Percentiles rank a stretch among this genome's conserved stretches.
Evolutionary conservation across 2,888 invertebrate genomes (phyloP).

Genomic region (Drosophila formosana): DNA sequence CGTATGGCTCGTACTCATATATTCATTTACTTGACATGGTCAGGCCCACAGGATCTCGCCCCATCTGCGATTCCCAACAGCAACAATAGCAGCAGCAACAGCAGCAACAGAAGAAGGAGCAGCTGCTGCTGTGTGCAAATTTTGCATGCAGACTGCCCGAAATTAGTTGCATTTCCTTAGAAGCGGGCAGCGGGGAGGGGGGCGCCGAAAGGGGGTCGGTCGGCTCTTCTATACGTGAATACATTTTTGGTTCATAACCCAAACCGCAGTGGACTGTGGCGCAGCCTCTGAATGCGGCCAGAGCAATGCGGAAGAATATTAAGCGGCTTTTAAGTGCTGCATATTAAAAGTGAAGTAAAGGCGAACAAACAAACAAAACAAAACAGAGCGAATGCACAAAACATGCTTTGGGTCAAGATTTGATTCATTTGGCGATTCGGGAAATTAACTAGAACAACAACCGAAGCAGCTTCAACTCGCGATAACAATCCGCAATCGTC

Average conservation of each 20-base stretch:
- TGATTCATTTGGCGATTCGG: slow-evolving; percentile 5
- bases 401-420: slow-evolving; percentile 15
- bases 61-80: slow-evolving; percentile 1
- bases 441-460: slow-evolving; percentile 6
- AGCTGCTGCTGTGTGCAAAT: slow-evolving; percentile 49
- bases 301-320: slow-evolving; percentile 79
- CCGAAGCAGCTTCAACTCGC: slow-evolving; percentile 5
- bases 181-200: neutral
- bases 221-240: slow-evolving; percentile 18
- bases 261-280: slow-evolving; percentile 49
- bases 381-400: slow-evolving; percentile 5
- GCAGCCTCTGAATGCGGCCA: slow-evolving; percentile 75
- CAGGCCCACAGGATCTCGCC: slow-evolving; percentile 55
- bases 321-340: slow-evolving; percentile 77
- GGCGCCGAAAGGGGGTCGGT: neutral
- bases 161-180: slow-evolving; percentile 69
- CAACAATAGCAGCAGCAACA: slow-evolving; percentile 14
- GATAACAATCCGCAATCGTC: slow-evolving; percentile 33
- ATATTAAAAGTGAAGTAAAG: slow-evolving; percentile 44
- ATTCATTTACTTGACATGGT: slow-evolving; percentile 74
- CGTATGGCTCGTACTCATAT: slow-evolving; percentile 72
- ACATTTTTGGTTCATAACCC: slow-evolving; percentile 47
- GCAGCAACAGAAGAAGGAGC: neutral
- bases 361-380: neutral
- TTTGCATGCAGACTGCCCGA: slow-evolving; percentile 59